Base-by-base conservation (phyloP, 2,888 invertebrate genomes). In the Steinernema carpocapsae region DNA sequence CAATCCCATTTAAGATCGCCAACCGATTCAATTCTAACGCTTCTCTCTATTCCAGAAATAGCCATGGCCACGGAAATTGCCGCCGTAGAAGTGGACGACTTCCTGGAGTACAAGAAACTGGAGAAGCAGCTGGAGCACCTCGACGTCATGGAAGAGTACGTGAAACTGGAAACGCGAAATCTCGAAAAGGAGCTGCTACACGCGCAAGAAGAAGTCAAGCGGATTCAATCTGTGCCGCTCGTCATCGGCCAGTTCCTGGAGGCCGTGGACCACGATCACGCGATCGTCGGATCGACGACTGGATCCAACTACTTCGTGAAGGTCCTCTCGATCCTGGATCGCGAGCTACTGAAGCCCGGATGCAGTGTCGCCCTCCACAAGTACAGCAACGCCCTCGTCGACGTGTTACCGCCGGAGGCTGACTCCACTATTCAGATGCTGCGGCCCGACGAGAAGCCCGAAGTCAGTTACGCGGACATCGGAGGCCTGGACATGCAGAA, bases 401-500 rank as follows among this genome's bases (percentile, higher is more conserved):
- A 99, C 91, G 97, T 99, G 2, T 89, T 99, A 52, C 99, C 99
- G 4, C 97, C 99, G 0, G 99, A 99, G 90, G 97, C 97, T 0
- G 99, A 99, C 88, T 96, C 96, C 82, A 97, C 95, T 51, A 99
- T 99, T 81, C 95, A 97, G 73, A 97, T 99, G 97, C 90, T 99
- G 76, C 93, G 94, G 90, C 93, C 94, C 7, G 87, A 87, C 72
- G 84, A 86, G 78, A 87, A 87, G 88, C 99, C 99, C 0, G 97
- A 99, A 89, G 94, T 99, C 7, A 92, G 93, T 77, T 99, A 99
- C 89, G 92, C 94, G 4, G 99, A 99, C 87, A 99, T 99, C 87
- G 99, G 99, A 88, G 99, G 99, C 45, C 94, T 99, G 94, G 99
- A 99, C 89, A 95, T 97, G 91, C 99, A 99, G 89, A 99, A 99